A percentile compares a stretch with the other conserved stretches of the same genome.
Evolutionary conservation across 2,888 invertebrate genomes (phyloP).

Genomic region (Lithophane ornitopus): DNA sequence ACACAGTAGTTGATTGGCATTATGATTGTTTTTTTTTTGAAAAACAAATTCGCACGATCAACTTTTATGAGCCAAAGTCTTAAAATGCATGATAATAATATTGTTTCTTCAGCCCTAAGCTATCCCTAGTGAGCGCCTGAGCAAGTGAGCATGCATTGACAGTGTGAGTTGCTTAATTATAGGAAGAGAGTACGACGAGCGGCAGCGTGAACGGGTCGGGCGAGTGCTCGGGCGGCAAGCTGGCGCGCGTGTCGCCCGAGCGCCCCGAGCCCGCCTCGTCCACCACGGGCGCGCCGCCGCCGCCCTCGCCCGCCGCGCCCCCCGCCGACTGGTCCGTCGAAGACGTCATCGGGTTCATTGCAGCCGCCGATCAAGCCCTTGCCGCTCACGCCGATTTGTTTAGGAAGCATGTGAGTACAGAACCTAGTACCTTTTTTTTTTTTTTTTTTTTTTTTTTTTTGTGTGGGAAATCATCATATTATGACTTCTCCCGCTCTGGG

Average conservation of each 20-base stretch:
- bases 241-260: constrained; percentile 89
- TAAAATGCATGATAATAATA: not conserved
- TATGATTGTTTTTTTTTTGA: too few relatives aligned
- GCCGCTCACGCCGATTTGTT: constrained; percentile 97
- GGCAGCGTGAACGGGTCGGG: constrained; percentile 56
- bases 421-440: constrained; percentile 4
- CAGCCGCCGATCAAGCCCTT: constrained; percentile 95
- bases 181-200: constrained; percentile 71
- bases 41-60: not conserved
- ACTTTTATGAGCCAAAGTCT: not conserved
- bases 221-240: constrained; percentile 73
- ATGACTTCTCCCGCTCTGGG: too few relatives aligned
- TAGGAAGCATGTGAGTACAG: constrained; percentile 95
- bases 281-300: constrained; percentile 90
- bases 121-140: not conserved
- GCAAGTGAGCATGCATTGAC: not conserved
- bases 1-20: too few relatives aligned
- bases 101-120: not conserved
- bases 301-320: constrained; percentile 83
- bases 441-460: too few relatives aligned
- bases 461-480: too few relatives aligned
- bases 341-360: constrained; percentile 98
- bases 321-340: constrained; percentile 98
- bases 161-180: constrained; percentile 7
- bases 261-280: constrained; percentile 93